Conservation (phyloP, 2,797 vertebrate genomes). For the Echiichthys vipera region DNA sequence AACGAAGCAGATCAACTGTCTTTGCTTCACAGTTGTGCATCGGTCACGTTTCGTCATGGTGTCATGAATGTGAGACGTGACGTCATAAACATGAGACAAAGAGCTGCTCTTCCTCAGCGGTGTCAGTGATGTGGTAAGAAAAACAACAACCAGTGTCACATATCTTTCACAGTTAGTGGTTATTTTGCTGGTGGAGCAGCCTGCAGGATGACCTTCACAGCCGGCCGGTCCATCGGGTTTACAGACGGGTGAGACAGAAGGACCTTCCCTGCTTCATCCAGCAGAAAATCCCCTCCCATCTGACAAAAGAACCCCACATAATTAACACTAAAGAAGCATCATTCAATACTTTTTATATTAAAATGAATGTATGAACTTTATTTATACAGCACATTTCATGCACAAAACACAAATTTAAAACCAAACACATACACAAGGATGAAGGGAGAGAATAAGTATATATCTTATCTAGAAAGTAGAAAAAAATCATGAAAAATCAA, state of each 20-base stretch:
- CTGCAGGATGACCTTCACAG: conserved; percentile 60
- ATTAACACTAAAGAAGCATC: background rate
- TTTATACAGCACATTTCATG: no score
- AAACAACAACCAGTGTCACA: no score
- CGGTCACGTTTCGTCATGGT: conserved; percentile 71
- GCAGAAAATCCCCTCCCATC: conserved; percentile 83
- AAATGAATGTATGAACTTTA: no score
- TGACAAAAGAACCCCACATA: conserved; percentile 45
- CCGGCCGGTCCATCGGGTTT: conserved; percentile 74
- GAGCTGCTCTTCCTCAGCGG: conserved; percentile 42
- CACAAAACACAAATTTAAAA: no score
- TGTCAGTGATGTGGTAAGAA: conserved; percentile 23
- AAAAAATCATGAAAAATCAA: no score
- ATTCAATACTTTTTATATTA: background rate
- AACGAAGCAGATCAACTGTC: conserved; percentile 22
- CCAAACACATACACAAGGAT: no score
- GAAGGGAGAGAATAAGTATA: no score
- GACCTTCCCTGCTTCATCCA: conserved; percentile 77
- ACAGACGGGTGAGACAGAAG: conserved; percentile 71
- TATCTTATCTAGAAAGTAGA: no score
- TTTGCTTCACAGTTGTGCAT: conserved; percentile 49
- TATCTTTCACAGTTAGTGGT: background rate
- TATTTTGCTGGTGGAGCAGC: background rate
- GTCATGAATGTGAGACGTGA: conserved; percentile 66
- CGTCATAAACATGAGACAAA: conserved; percentile 75